These are phyloP conservation scores for Platyrinchus mystaceus DNA, from an alignment of 2,797 vertebrate species.

Conservation along the genomic window DNA sequence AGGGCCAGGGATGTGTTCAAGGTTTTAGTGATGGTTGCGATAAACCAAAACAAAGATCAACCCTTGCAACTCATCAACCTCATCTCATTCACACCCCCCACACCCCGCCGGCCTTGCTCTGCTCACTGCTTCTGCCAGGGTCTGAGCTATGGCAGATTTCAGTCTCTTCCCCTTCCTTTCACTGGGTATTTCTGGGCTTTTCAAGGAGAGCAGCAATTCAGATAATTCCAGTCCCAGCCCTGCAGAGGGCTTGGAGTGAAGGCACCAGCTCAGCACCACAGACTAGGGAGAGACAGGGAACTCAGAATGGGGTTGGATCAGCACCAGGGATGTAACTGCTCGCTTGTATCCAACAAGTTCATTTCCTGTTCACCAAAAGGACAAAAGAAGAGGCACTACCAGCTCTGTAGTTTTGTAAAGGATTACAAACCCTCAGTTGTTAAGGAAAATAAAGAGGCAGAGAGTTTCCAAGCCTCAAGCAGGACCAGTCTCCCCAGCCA, in stretches of 20 bases:
- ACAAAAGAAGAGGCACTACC: not conserved
- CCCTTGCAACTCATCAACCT: not conserved
- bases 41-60: fast-evolving
- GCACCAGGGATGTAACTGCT: not conserved
- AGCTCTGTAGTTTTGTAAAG: not conserved
- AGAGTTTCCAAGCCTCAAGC: not conserved
- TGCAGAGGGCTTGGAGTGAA: fast-evolving
- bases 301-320: too few relatives aligned
- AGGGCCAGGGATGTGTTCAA: not conserved
- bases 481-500: not conserved
- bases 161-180: not conserved
- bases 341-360: not conserved
- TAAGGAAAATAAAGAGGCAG: not conserved
- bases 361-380: not conserved
- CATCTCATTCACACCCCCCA: not conserved
- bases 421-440: not conserved
- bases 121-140: too few relatives aligned
- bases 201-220: not conserved
- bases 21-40: not conserved
- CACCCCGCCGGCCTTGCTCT: too few relatives aligned
- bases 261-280: not conserved
- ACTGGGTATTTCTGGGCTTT: not conserved
- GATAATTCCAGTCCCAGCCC: not conserved
- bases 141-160: not conserved
- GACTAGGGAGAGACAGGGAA: too few relatives aligned